Percentiles rank a stretch among this genome's conserved stretches.
phyloP scores from a whole-genome alignment of 2,888 invertebrate species.

The Leucophenga maculata region DNA sequence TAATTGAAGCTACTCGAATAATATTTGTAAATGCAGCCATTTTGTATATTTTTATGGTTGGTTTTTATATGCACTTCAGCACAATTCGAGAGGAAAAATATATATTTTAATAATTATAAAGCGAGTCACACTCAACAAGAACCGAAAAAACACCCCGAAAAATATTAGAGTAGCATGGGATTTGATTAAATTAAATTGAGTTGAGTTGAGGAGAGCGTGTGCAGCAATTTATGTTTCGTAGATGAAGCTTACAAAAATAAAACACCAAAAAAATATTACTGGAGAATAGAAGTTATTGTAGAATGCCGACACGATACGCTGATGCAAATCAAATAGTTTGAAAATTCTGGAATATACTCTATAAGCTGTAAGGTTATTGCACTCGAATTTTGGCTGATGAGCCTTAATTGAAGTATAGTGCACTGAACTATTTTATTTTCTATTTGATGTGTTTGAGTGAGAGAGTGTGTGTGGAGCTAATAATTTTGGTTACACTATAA shows the following conservation, averaged over 20 bases:
- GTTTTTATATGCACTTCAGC: slow-evolving; percentile 22
- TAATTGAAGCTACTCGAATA: slow-evolving; percentile 55
- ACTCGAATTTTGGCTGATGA: background rate
- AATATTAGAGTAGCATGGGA: background rate
- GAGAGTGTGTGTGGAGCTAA: slow-evolving; percentile 10
- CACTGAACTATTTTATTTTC: slow-evolving; percentile 2
- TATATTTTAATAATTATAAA: slow-evolving; percentile 19
- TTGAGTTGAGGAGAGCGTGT: slow-evolving; percentile 48
- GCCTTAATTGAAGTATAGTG: slow-evolving; percentile 1
- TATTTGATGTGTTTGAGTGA: background rate
- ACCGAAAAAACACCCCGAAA: slow-evolving; percentile 19
- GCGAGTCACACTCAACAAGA: background rate
- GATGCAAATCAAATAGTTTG: slow-evolving; percentile 22
- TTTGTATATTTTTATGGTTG: slow-evolving; percentile 15
- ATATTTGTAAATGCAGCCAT: background rate
- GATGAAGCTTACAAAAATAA: too few relatives aligned
- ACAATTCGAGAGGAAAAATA: background rate
- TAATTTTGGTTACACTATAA: slow-evolving; percentile 50
- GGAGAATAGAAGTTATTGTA: too few relatives aligned
- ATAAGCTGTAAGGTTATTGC: slow-evolving; percentile 1
- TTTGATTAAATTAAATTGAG: slow-evolving; percentile 64
- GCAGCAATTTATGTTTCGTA: slow-evolving; percentile 12
- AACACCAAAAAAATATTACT: too few relatives aligned
- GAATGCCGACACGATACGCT: background rate
- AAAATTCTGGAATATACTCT: slow-evolving; percentile 3